Base-by-base conservation (phyloP, 2,113 vertebrate genomes). In the Eleginops maclovinus region DNA sequence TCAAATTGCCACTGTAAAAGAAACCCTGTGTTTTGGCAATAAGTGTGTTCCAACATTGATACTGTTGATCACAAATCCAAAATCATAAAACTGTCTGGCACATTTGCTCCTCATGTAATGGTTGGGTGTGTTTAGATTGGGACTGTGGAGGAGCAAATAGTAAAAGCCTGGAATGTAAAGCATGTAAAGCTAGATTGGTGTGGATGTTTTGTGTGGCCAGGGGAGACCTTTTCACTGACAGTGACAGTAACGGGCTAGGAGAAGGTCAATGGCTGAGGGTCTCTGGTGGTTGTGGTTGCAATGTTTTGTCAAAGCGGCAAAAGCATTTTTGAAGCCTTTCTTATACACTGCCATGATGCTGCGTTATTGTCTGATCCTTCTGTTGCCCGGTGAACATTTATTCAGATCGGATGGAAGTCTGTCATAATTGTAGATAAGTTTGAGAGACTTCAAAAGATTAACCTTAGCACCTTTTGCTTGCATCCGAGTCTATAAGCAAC, bases 121-220 rank as follows among this genome's bases (percentile, higher is more conserved):
- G 63, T 28, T n/a, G 63, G 59, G 59, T 73, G 81, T 69, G 77
- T 85, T 65, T 67, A 41, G 66, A 70, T 60, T 77, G 12, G 2
- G 21, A 1, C 58, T 43, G 49, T 46, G 71, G 61, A 72, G 46
- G 59, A 72, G 60, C 44, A 2, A 70, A 72, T 68, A 79, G 72
- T 85, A 47, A 71, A 66, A 71, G 72, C 22, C 66, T 65, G 87
- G 87, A 90, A 91, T 90, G 85, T 74, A 74, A 79, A 79, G 71
- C 73, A 72, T 87, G 77, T 78, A 51, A 85, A 74, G 64, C 51
- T 72, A 75, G 55, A 83, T 41, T 31, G 14, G 63, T 69, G 79
- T 66, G 61, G 59, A 76, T 62, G 85, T 63, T 79, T 47, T 4
- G 0, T 66, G 87, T 81, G 65, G 46, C 69, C 80, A 31, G 26